These are phyloP conservation scores for Neofelis nebulosa DNA, from an alignment of 2,113 vertebrate genomes.

Conservation along the genomic window DNA sequence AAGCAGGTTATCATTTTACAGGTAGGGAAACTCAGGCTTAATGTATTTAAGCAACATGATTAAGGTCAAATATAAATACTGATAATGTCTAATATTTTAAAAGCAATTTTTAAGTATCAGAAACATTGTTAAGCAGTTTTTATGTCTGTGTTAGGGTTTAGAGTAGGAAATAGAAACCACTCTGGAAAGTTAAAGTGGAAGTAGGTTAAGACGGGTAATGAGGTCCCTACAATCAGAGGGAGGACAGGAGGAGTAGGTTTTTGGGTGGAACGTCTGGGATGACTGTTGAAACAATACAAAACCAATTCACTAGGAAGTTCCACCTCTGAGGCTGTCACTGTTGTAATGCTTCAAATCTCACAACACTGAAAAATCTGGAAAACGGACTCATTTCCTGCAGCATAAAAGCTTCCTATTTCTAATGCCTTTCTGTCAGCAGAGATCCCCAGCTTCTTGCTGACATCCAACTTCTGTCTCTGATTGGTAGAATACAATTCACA, in stretches of 20 bases:
- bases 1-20: not conserved
- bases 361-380: not conserved
- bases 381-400: not conserved
- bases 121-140: not conserved
- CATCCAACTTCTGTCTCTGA: fast-evolving
- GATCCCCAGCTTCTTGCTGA: not conserved
- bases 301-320: not conserved
- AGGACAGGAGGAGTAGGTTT: not conserved
- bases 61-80: not conserved
- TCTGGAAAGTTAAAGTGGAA: too few species aligned
- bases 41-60: not conserved
- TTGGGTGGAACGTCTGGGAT: fast-evolving
- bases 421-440: too few species aligned
- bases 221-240: not conserved
- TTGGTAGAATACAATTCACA: not conserved
- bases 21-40: not conserved
- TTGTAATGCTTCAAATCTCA: not conserved
- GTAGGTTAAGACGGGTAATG: too few species aligned
- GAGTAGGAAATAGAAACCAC: not conserved
- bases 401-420: not conserved
- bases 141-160: not conserved
- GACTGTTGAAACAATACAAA: too few species aligned
- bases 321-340: not conserved
- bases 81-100: not conserved
- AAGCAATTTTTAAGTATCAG: not conserved